Evolutionary conservation across 2,113 vertebrate genomes (phyloP), one percentile per base, ranked within the genome.

Genomic region (Mionectes macconnelli): DNA sequence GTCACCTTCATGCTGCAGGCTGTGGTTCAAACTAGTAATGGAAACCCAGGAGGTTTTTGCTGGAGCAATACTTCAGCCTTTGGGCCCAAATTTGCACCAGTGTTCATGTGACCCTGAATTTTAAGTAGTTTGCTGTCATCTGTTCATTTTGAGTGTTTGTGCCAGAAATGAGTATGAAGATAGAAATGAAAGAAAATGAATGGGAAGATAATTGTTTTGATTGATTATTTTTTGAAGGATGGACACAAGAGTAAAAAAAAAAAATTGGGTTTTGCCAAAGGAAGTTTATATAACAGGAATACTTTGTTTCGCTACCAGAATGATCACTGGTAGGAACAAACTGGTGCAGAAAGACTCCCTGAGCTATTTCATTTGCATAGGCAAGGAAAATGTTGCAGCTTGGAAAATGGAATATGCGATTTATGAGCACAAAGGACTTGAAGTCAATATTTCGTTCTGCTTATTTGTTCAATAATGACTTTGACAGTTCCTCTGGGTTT

Each of bases 401-500:
- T 90, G 76, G 62, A 70, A 84, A 94, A 90, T 12, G 52, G 84
- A 92, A 42, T 42, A 47, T 86, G 35, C 0, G 0, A 67, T 88
- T 94, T 86, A 87, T 63, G 76, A 89, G 42, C 50, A 70, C 33
- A 50, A 73, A 76, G 25, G 39, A 55, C 27, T 63, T 78, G 27
- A 77, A 93, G 62, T 82, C 66, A 84, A 9, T 80, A 88, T 88
- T 95, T 88, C 80, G 55, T 76, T 88, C 47, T 92, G 64, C n/a
- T 57, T 72, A 62, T 55, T 92, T 95, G 57, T 88, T 80, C 25
- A 39, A 2, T 92, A 78, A 87, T 63, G 86, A 67, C 60, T 95
- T 85, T 88, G 89, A 94, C 88, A 92, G 83, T 37, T 96, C 55
- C 56, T 91, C 74, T 66, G 63, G 28, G 35, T 87, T 95, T 93